phyloP scores from a whole-genome alignment of 2,113 vertebrate species.

The Choloepus hoffmanni region DNA sequence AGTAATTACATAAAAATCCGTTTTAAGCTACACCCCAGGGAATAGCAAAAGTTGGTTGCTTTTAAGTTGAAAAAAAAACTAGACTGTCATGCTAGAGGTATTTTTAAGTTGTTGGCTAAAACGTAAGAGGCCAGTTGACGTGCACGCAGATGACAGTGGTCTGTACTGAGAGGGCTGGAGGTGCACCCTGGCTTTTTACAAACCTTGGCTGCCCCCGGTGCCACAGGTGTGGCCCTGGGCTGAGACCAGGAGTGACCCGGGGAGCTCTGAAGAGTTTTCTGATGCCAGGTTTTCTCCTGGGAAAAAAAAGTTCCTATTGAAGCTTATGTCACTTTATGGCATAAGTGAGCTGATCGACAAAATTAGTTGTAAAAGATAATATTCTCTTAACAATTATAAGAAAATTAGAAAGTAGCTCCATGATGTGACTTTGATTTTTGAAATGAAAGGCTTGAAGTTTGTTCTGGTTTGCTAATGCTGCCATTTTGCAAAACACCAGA shows the following conservation, averaged over 20 bases:
- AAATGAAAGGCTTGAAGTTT: background rate
- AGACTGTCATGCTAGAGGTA: background rate
- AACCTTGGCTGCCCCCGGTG: background rate
- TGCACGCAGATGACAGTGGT: background rate
- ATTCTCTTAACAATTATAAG: background rate
- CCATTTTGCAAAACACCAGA: too few species aligned
- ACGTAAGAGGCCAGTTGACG: constrained; percentile 29
- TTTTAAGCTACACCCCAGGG: constrained; percentile 24
- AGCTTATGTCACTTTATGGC: background rate
- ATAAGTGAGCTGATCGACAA: background rate
- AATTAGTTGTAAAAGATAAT: background rate
- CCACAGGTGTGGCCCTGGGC: background rate
- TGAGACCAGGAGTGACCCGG: background rate
- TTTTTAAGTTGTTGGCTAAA: background rate
- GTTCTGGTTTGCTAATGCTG: too few species aligned
- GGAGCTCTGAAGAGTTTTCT: background rate
- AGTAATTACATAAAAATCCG: constrained; percentile 37
- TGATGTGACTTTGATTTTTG: background rate
- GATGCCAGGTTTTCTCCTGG: background rate
- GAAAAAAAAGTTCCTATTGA: background rate
- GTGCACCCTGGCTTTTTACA: background rate
- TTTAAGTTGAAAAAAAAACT: constrained; percentile 35
- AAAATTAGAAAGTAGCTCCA: background rate
- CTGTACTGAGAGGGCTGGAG: background rate
- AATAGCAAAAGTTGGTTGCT: constrained; percentile 44